phyloP scores from a whole-genome alignment of 1,140 invertebrate genomes.

The Oncopeltus fasciatus region DNA sequence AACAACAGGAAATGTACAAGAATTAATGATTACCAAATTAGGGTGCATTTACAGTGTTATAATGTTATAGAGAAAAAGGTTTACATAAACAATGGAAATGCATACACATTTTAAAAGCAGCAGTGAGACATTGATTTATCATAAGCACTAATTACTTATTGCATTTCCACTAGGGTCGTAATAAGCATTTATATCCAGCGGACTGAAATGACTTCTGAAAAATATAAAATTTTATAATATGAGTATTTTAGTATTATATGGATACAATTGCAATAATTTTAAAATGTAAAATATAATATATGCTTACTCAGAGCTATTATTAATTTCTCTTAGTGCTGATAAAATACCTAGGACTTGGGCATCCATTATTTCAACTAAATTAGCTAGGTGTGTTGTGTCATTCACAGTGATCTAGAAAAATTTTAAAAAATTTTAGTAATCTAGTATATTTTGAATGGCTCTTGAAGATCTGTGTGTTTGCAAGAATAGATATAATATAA shows the following conservation, averaged over 20 bases:
- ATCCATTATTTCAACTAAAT: constrained; percentile 9
- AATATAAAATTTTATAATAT: background rate
- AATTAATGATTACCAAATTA: no score
- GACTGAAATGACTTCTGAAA: constrained; percentile 20
- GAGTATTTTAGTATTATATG: no score
- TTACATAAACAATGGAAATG: no score
- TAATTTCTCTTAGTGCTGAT: background rate
- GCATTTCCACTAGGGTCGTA: constrained; percentile 19
- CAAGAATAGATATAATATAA: no score
- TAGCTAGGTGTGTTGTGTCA: constrained; percentile 14
- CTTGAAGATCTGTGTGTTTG: no score
- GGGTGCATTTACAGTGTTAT: no score
- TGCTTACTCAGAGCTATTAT: constrained; percentile 3
- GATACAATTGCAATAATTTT: background rate
- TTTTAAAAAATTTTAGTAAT: no score
- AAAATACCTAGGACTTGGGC: background rate
- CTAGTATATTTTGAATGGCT: no score
- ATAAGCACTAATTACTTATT: constrained; percentile 19
- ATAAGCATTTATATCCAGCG: constrained; percentile 20
- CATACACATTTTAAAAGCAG: no score
- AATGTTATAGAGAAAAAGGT: no score
- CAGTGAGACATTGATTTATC: no score
- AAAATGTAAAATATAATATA: background rate
- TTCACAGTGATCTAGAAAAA: constrained; percentile 21
- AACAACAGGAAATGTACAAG: no score